Conservation (phyloP, 2,113 vertebrate genomes). For the Calidris pygmaea region DNA sequence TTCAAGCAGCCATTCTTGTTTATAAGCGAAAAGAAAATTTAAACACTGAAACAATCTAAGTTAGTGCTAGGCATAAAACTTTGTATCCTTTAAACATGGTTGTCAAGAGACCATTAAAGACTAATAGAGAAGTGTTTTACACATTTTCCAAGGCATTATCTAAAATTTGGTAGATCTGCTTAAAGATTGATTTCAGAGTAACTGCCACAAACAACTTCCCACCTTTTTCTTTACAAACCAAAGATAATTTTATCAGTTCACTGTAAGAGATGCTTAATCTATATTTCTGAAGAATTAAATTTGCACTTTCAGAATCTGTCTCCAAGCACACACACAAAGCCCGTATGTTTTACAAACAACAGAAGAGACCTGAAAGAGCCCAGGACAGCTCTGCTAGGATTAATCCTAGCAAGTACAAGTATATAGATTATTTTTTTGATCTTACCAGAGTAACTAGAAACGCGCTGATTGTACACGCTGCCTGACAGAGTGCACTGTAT, state of each 20-base stretch:
- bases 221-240: neutral
- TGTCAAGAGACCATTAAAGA: neutral
- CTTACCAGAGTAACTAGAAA: conserved; percentile 96
- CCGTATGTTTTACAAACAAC: neutral
- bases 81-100: neutral
- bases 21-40: neutral
- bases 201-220: neutral
- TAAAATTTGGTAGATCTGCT: neutral
- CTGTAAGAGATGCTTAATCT: neutral
- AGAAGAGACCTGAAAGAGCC: neutral
- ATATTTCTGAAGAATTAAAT: neutral
- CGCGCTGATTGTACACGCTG: conserved; percentile 93
- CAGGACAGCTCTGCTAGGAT: neutral
- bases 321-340: neutral
- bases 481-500: conserved; percentile 93
- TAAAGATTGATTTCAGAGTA: neutral
- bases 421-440: neutral
- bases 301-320: neutral
- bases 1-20: neutral
- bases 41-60: neutral
- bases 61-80: neutral
- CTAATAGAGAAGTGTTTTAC: neutral
- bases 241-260: neutral
- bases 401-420: neutral
- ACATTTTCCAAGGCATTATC: neutral